These are phyloP conservation scores for Rhizoglyphus robini DNA, from an alignment of 1,140 invertebrate species.

Conservation along the genomic window DNA sequence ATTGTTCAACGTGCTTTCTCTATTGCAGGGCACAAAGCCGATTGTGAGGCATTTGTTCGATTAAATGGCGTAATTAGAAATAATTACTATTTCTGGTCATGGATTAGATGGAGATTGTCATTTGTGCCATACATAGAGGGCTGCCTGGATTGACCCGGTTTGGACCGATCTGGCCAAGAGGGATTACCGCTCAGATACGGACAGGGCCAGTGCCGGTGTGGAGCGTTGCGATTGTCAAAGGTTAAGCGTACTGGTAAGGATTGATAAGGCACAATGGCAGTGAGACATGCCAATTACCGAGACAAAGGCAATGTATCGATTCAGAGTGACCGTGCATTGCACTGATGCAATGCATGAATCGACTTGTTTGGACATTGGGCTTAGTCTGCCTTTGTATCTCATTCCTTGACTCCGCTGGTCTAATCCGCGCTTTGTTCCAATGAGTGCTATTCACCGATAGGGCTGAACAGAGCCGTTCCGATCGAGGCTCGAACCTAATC, in stretches of 20 bases:
- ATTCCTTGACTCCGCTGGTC: not conserved
- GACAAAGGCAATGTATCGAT: slow-evolving; percentile 1
- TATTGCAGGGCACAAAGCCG: not conserved
- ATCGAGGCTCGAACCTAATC: no score
- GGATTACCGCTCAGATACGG: no score
- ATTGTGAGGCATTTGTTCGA: slow-evolving; percentile 1
- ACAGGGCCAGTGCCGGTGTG: not conserved
- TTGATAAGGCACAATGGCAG: not conserved
- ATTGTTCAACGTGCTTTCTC: not conserved
- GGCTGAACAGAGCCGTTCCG: not conserved
- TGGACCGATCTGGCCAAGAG: no score
- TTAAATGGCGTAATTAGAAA: slow-evolving; percentile 10
- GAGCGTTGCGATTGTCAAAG: not conserved
- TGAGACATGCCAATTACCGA: not conserved
- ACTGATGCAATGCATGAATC: not conserved
- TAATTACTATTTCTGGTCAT: not conserved
- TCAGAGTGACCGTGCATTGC: not conserved
- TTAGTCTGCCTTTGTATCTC: not conserved
- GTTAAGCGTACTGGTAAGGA: not conserved
- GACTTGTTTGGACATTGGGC: slow-evolving; percentile 10
- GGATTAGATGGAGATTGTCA: not conserved
- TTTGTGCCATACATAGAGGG: not conserved
- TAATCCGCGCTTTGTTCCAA: slow-evolving; percentile 7
- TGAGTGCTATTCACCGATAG: slow-evolving; percentile 7
- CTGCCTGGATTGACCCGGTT: not conserved